A percentile compares a stretch with the other conserved stretches of the same genome.
Conservation (phyloP, 2,888 invertebrate species). For the Drosophila buzzatii region DNA sequence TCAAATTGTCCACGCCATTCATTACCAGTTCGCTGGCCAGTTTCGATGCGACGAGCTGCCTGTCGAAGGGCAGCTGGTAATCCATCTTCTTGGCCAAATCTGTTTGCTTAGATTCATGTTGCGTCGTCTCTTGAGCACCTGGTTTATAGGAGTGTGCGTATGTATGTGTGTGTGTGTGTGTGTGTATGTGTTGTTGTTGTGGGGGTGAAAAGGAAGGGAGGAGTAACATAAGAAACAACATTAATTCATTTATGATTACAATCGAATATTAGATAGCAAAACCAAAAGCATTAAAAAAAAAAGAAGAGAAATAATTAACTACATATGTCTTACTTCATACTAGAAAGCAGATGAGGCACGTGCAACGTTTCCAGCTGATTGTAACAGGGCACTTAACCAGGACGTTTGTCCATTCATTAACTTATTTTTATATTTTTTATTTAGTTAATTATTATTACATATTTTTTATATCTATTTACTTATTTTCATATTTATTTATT, state of each 20-base stretch:
- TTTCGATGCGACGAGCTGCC: constrained; percentile 92
- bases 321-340: constrained; percentile 25
- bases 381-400: constrained; percentile 28
- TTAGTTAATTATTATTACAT: not conserved
- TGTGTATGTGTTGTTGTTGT: not conserved
- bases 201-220: constrained; percentile 12
- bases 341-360: constrained; percentile 3
- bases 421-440: not conserved
- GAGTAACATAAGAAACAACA: constrained; percentile 31
- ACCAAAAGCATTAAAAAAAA: not conserved
- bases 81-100: constrained; percentile 31
- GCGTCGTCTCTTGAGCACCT: constrained; percentile 18
- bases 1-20: constrained; percentile 93
- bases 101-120: constrained; percentile 1
- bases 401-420: not conserved
- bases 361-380: constrained; percentile 15
- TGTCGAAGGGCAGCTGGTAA: constrained; percentile 87
- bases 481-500: not conserved
- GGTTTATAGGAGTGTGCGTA: not conserved
- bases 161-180: not conserved
- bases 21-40: constrained; percentile 92
- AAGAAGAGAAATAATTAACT: not conserved
- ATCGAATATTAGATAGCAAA: not conserved
- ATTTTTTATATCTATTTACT: not conserved
- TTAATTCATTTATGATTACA: constrained; percentile 29